Percentiles rank a stretch among this genome's conserved stretches.
These are phyloP conservation scores for Ptychoptera albimana DNA, from an alignment of 2,888 invertebrate species.

Conservation along the genomic window DNA sequence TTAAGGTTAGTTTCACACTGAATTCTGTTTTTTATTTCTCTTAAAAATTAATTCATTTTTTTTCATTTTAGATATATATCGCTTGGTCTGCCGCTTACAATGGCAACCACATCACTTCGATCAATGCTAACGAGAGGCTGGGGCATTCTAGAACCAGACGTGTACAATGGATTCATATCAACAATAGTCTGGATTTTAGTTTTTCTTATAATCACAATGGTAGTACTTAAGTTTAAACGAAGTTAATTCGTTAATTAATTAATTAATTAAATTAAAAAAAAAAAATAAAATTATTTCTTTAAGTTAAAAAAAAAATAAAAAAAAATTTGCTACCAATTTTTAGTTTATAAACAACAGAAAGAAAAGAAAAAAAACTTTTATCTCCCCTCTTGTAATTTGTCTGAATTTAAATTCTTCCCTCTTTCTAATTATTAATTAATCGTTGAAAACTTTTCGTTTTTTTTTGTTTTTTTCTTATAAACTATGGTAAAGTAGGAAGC, in stretches of 20 bases:
- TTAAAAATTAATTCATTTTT: constrained; percentile 2
- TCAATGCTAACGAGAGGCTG: constrained; percentile 80
- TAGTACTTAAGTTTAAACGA: constrained; percentile 66
- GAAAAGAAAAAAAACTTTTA: too few relatives aligned
- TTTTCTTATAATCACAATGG: constrained; percentile 62
- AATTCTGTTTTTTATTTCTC: not conserved
- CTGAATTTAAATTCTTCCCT: too few relatives aligned
- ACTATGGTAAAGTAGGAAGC: too few relatives aligned
- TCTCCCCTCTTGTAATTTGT: too few relatives aligned
- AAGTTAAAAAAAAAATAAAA: too few relatives aligned
- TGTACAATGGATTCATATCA: constrained; percentile 76
- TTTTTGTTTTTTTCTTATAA: too few relatives aligned
- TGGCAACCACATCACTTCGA: constrained; percentile 82
- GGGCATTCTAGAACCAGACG: constrained; percentile 62
- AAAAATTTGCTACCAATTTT: too few relatives aligned
- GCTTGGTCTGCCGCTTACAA: constrained; percentile 68
- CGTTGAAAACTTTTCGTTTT: too few relatives aligned
- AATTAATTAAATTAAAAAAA: too few relatives aligned
- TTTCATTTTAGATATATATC: constrained; percentile 45
- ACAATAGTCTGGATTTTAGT: constrained; percentile 73
- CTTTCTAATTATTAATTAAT: too few relatives aligned
- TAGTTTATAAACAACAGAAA: too few relatives aligned
- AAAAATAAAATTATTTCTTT: too few relatives aligned
- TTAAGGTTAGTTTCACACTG: constrained; percentile 33
- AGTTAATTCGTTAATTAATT: constrained; percentile 35